phyloP scores from a whole-genome alignment of 2,797 vertebrate genomes.

The Alca torda region DNA sequence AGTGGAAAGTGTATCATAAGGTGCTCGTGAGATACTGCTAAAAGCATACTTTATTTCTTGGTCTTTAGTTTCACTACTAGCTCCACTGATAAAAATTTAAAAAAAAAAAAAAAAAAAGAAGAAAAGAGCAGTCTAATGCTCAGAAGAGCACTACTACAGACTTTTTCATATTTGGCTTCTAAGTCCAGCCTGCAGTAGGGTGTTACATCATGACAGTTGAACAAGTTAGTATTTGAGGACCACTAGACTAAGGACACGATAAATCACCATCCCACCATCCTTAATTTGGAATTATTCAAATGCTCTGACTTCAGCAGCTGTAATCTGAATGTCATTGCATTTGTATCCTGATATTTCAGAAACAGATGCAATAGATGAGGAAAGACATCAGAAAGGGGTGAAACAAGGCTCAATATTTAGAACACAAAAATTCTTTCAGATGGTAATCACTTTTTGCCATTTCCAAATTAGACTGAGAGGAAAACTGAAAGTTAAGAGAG shows the following conservation, averaged over 20 bases:
- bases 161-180: background rate
- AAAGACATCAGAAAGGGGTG: background rate
- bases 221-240: background rate
- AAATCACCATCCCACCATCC: background rate
- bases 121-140: background rate
- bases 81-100: background rate
- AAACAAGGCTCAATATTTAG: background rate
- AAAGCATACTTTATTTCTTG: background rate
- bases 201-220: background rate
- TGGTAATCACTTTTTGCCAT: background rate
- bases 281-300: slow-evolving; percentile 25
- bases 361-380: background rate
- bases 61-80: background rate
- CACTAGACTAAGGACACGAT: background rate
- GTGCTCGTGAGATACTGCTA: background rate
- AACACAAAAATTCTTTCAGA: background rate
- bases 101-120: background rate
- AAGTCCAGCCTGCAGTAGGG: background rate
- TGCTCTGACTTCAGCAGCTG: background rate
- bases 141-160: background rate
- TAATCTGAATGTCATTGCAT: background rate
- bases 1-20: background rate
- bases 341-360: background rate
- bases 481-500: background rate
- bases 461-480: background rate